Percentiles rank a stretch among this genome's conserved stretches.
These are phyloP conservation scores for Channa argus DNA, from an alignment of 2,113 vertebrate genomes.

Conservation along the genomic window DNA sequence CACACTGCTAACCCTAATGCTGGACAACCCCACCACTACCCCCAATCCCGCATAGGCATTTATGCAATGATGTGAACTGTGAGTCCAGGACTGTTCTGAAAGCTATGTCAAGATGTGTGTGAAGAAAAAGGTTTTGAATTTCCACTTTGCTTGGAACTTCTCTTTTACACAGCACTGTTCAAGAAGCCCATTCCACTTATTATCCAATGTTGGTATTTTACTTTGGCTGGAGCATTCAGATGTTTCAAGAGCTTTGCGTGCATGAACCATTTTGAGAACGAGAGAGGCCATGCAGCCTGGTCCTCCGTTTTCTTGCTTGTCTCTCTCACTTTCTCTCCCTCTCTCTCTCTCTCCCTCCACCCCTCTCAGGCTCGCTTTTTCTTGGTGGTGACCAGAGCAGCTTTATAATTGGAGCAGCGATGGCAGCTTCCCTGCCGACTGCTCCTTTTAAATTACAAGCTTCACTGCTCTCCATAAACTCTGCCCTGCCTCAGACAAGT, in stretches of 20 bases:
- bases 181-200: slow-evolving; percentile 22
- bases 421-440: slow-evolving; percentile 84
- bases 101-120: slow-evolving; percentile 26
- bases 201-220: slow-evolving; percentile 21
- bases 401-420: slow-evolving; percentile 88
- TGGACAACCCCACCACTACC: not conserved
- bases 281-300: slow-evolving; percentile 58
- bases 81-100: slow-evolving; percentile 1
- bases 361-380: slow-evolving; percentile 32
- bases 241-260: slow-evolving; percentile 47
- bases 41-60: slow-evolving; percentile 2
- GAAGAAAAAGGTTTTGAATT: slow-evolving; percentile 26
- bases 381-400: slow-evolving; percentile 78
- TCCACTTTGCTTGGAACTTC: slow-evolving; percentile 34
- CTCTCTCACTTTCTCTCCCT: slow-evolving; percentile 15
- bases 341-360: slow-evolving; percentile 20
- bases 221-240: slow-evolving; percentile 42
- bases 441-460: slow-evolving; percentile 85
- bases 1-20: slow-evolving; percentile 52
- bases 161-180: slow-evolving; percentile 2
- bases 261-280: slow-evolving; percentile 57
- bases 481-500: slow-evolving; percentile 67
- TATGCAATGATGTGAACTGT: not conserved
- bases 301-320: slow-evolving; percentile 45
- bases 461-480: slow-evolving; percentile 84